Base-by-base conservation (phyloP, 2,797 vertebrate genomes). In the Catostomus latipinnis region DNA sequence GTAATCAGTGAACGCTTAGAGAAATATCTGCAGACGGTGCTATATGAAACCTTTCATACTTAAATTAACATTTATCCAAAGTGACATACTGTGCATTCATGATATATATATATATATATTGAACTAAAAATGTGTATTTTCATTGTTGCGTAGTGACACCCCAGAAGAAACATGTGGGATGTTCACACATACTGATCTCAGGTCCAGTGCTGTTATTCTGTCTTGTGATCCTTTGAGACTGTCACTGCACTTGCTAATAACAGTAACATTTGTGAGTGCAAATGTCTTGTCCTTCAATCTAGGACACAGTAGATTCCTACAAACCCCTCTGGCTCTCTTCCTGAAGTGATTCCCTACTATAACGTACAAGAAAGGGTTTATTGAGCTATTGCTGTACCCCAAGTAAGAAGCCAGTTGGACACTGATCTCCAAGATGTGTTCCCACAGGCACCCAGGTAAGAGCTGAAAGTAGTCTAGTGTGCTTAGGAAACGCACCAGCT, bases 261-360 rank as follows among this genome's bases (percentile, higher is more conserved):
- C 53, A 1, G 85, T 82, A 70, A 48, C 81, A 4, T 85, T 83
- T 1, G 89, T 85, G 12, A 61, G 57, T 48, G 62, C 10, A 18
- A 67, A 62, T 0, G 87, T 73, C 13, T 16, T 68, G 49, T 83
- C 61, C 69, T 86, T 90, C 43, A 70, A 65, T 2, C 71, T 67
- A 2, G 46, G 70, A 16, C 53, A 81, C 8, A 84, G 2, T 11
- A 71, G 45, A 46, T 53, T 77, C 68, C 71, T 74, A 61, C 88
- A 95, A 78, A 96, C 91, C 72, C 94, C 94, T n/a, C 62, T 84
- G 0, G 90, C 93, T 83, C 94, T 95, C 83, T 90, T 95, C 80
- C 94, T 93, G 89, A 97, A 98, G 70, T 95, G 93, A 67, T 93
- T 96, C 54, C 96, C 96, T 0, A 97, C 94, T 0, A 97, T 92